phyloP scores from a whole-genome alignment of 2,113 vertebrate genomes.

The Peromyscus polionotus region DNA sequence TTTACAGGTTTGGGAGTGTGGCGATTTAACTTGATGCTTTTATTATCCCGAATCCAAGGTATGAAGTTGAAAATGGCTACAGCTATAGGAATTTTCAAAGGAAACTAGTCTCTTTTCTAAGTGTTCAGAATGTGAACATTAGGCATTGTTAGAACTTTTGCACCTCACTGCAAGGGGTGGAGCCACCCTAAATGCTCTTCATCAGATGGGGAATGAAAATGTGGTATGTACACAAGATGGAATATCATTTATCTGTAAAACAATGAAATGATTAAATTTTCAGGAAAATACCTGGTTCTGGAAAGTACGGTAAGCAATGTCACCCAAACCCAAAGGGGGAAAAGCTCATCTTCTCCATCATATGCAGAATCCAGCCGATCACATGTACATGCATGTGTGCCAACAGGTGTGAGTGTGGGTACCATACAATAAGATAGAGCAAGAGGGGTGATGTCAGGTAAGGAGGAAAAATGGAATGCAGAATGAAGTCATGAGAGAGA shows the following conservation, averaged over 20 bases:
- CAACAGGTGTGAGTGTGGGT: not conserved
- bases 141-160: not conserved
- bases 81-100: constrained; percentile 11
- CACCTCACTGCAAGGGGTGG: not conserved
- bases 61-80: not conserved
- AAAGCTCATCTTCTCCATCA: not conserved
- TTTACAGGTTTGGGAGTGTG: not conserved
- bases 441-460: not conserved
- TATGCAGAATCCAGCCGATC: not conserved
- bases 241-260: not conserved
- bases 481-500: not conserved
- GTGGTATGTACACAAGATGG: not conserved
- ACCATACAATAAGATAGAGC: not conserved
- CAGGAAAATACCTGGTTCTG: not conserved
- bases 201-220: not conserved
- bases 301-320: not conserved
- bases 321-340: not conserved
- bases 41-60: not conserved
- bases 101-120: not conserved
- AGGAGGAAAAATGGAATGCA: not conserved
- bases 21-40: not conserved
- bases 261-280: not conserved
- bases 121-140: not conserved
- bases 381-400: not conserved
- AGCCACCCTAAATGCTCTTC: accelerated